Conservation (phyloP, 2,113 vertebrate genomes). For the Alouatta palliata region DNA sequence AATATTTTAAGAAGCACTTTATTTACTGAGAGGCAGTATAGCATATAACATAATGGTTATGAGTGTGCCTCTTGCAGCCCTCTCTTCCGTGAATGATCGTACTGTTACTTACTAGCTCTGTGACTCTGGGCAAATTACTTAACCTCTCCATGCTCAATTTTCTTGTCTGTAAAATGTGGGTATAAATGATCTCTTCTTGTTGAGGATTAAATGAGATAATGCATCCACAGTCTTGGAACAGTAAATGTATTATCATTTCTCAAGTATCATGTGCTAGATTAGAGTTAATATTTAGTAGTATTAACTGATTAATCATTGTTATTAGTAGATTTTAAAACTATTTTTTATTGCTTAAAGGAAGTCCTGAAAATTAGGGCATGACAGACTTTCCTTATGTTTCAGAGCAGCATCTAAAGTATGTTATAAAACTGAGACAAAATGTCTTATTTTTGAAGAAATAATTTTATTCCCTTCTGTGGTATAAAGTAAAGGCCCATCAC, state of each 20-base stretch:
- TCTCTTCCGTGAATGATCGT: neutral
- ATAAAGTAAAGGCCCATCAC: neutral
- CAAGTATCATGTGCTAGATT: neutral
- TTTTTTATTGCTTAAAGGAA: neutral
- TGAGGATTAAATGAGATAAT: slow-evolving; percentile 3
- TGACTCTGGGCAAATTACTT: neutral
- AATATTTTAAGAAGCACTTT: neutral
- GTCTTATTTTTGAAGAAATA: neutral
- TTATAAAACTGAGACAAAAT: slow-evolving; percentile 4
- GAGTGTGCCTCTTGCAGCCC: neutral
- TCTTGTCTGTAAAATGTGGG: neutral
- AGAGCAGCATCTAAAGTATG: neutral
- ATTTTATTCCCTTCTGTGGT: neutral
- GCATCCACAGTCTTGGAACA: neutral
- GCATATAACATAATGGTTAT: neutral
- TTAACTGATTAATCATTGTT: neutral
- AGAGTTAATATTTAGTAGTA: neutral
- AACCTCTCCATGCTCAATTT: neutral
- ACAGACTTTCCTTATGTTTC: neutral
- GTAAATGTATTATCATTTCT: neutral
- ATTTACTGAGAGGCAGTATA: neutral
- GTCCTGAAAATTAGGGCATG: neutral
- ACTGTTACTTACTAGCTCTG: neutral
- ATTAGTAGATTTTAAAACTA: neutral
- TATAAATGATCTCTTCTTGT: neutral